Percentiles rank a stretch among this genome's conserved stretches.
Evolutionary conservation across 92 coral and sea anemone genomes (phyloP).

Genomic region (Parazoanthus swiftii): DNA sequence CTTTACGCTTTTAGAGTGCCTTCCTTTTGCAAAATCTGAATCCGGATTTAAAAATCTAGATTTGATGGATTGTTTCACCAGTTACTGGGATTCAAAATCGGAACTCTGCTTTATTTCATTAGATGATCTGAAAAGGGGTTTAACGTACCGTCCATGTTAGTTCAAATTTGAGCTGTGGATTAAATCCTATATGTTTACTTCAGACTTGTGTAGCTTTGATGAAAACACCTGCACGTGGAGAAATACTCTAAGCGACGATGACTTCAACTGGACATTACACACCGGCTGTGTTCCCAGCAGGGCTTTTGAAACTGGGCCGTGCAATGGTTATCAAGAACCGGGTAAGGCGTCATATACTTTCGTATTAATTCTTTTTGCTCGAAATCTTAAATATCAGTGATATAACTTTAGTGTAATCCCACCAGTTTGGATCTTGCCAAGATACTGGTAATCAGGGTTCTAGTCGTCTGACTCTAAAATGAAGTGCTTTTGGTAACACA

Average conservation of each 20-base stretch:
- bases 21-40: no score
- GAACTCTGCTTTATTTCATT: no score
- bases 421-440: no score
- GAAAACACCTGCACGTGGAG: slow-evolving; percentile 22
- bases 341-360: neutral
- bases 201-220: slow-evolving; percentile 12
- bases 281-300: slow-evolving; percentile 31
- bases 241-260: neutral
- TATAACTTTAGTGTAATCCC: no score
- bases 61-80: no score
- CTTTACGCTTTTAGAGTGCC: no score
- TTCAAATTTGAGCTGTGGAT: no score
- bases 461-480: neutral
- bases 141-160: no score
- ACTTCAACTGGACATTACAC: slow-evolving; percentile 17
- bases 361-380: neutral
- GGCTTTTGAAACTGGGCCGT: slow-evolving; percentile 9
- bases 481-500: neutral
- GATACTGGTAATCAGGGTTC: neutral
- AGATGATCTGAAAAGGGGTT: no score
- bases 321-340: neutral
- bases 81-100: no score
- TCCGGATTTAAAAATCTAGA: no score
- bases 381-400: no score
- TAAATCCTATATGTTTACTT: neutral